Conservation (phyloP, 1,140 invertebrate species). For the Aphelenchoides besseyi region DNA sequence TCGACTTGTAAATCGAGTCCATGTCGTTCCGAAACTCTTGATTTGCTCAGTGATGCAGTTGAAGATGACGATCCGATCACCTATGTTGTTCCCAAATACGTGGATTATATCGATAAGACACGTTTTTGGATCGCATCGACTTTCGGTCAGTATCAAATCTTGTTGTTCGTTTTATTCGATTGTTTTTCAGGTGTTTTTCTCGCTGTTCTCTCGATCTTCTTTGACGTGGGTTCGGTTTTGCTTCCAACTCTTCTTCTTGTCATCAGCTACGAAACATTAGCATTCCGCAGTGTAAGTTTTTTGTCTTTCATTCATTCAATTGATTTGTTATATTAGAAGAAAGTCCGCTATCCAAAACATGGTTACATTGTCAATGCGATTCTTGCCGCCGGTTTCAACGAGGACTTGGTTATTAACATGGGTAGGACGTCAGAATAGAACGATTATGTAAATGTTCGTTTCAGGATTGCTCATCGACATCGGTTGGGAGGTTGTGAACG, state of each 20-base stretch:
- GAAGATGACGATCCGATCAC: not conserved
- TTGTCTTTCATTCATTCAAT: not conserved
- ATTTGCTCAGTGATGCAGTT: not conserved
- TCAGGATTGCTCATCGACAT: constrained; percentile 20
- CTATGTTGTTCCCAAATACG: constrained; percentile 3
- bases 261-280: not conserved
- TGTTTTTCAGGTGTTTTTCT: constrained; percentile 12
- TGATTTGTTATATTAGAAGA: not conserved
- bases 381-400: constrained; percentile 11
- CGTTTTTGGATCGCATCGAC: not conserved
- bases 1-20: not conserved
- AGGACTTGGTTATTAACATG: constrained; percentile 12
- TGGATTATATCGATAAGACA: constrained; percentile 8
- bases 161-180: not conserved
- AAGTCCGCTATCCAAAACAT: constrained; percentile 14
- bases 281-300: constrained; percentile 13
- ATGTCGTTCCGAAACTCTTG: not conserved
- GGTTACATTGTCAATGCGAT: constrained; percentile 5
- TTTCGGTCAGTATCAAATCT: not conserved
- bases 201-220: not conserved
- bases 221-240: not conserved
- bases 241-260: not conserved
- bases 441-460: not conserved
- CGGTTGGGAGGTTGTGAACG: constrained; percentile 13
- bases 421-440: not conserved